Base-by-base conservation (phyloP, 2,113 vertebrate species). In the Thamnaconus septentrionalis region DNA sequence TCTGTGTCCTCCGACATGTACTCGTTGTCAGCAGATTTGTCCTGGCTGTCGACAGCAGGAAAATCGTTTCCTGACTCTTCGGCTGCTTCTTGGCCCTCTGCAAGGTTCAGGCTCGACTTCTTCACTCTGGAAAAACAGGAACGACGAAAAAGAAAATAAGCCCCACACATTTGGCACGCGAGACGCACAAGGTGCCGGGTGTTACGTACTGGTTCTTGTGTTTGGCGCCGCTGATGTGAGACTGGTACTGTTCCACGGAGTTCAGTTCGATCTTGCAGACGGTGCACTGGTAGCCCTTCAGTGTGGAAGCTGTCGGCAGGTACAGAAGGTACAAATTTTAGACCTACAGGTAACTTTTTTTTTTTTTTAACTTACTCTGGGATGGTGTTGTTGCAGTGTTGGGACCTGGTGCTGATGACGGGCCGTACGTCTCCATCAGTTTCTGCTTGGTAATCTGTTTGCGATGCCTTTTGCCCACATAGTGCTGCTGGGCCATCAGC, bases 191-290 rank as follows among this genome's bases (percentile, higher is more conserved):
- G 2, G 48, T n/a, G 48, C 0, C 8, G 8, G 1, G 10, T 50
- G 10, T 4, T 31, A 64, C 78, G 91, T 91, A 99, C 97, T 98
- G 95, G 85, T 95, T 97, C 93, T 96, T 97, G 85, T 99, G 97
- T 91, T 98, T 98, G 90, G 96, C 93, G 57, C 97, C 97, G 31
- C 94, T 97, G 92, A 99, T 92, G 65, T 99, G 97, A 82, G 96
- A 96, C 82, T 98, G 95, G 90, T 98, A 98, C 88, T 99, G 97
- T 64, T 96, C 95, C 92, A 98, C 96, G 41, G 97, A 99, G 91
- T 98, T 99, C 58, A 99, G 93, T 49, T 97, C 94, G 65, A 98
- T 94, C 80, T 94, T 95, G 88, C 97, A 99, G 8, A 94, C 87
- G 66, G 90, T 93, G 87, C 97, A 99, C 4, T 93, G 93, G 77